Evolutionary conservation across 2,888 invertebrate species (phyloP).

Genomic region (Cheilosia scutellata): DNA sequence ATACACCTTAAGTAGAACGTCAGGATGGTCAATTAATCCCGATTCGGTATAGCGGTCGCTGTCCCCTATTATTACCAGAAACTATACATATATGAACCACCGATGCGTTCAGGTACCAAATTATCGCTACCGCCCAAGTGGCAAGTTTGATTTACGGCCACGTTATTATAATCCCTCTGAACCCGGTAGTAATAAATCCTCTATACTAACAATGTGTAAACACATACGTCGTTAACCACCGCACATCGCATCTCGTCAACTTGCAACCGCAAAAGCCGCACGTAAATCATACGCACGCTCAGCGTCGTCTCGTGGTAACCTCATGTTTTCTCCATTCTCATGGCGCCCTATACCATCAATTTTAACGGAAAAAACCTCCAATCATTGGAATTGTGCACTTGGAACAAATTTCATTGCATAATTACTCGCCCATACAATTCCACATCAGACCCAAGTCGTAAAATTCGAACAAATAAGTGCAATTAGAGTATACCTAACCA

Average conservation of each 20-base stretch:
- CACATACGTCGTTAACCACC: slow-evolving; percentile 26
- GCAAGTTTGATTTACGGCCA: slow-evolving; percentile 58
- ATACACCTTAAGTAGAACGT: too few relatives aligned
- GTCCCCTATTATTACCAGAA: too few relatives aligned
- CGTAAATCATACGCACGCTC: slow-evolving; percentile 15
- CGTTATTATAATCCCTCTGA: slow-evolving; percentile 35
- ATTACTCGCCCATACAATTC: slow-evolving; percentile 53
- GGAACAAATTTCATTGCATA: slow-evolving; percentile 6
- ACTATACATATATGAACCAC: too few relatives aligned
- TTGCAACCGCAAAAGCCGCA: slow-evolving; percentile 33
- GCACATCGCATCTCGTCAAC: slow-evolving; percentile 31
- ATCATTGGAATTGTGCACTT: neutral
- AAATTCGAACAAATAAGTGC: neutral
- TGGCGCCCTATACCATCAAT: neutral
- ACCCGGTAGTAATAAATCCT: slow-evolving; percentile 44
- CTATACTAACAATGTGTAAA: slow-evolving; percentile 16
- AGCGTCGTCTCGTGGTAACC: neutral
- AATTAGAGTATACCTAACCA: slow-evolving; percentile 49
- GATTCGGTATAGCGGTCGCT: too few relatives aligned
- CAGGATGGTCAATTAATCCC: too few relatives aligned
- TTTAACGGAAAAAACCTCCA: slow-evolving; percentile 9
- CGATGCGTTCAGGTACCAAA: too few relatives aligned
- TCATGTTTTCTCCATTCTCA: neutral
- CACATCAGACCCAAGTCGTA: neutral
- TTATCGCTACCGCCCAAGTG: slow-evolving; percentile 41